These are phyloP conservation scores for Apeltes quadracus DNA, from an alignment of 2,113 vertebrate genomes.

Conservation along the genomic window DNA sequence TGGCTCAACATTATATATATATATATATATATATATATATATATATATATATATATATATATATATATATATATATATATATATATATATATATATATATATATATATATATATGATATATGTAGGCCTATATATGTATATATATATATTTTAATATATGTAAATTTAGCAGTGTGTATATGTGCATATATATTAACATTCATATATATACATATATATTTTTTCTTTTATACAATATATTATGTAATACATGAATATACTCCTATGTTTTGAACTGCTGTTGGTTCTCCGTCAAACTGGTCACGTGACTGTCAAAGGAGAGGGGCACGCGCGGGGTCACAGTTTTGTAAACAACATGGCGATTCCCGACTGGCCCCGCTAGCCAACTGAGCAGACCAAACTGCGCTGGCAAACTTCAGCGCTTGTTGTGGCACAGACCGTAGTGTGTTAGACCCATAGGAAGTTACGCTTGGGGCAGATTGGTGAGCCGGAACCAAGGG, in stretches of 20 bases:
- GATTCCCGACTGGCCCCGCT: constrained; percentile 47
- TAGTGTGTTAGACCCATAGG: not conserved
- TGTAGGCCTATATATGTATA: too few species aligned
- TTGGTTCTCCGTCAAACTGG: not conserved
- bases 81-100: too few species aligned
- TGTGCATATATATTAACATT: not conserved
- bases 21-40: too few species aligned
- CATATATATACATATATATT: too few species aligned
- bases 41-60: too few species aligned
- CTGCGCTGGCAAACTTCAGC: not conserved
- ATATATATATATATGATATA: too few species aligned
- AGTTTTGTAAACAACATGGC: constrained; percentile 85
- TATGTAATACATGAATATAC: not conserved
- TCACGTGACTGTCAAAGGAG: constrained; percentile 67
- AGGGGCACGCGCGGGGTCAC: constrained; percentile 53
- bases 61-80: too few species aligned
- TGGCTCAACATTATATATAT: not conserved
- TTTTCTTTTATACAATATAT: not conserved
- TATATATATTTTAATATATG: not conserved
- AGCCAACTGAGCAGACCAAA: constrained; percentile 18
- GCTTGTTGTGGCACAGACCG: not conserved
- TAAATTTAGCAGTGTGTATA: not conserved
- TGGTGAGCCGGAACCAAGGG: not conserved
- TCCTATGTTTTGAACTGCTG: not conserved
- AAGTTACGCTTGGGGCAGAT: not conserved